These are phyloP conservation scores for Venturia canescens DNA, from an alignment of 1,140 invertebrate species.

Conservation along the genomic window DNA sequence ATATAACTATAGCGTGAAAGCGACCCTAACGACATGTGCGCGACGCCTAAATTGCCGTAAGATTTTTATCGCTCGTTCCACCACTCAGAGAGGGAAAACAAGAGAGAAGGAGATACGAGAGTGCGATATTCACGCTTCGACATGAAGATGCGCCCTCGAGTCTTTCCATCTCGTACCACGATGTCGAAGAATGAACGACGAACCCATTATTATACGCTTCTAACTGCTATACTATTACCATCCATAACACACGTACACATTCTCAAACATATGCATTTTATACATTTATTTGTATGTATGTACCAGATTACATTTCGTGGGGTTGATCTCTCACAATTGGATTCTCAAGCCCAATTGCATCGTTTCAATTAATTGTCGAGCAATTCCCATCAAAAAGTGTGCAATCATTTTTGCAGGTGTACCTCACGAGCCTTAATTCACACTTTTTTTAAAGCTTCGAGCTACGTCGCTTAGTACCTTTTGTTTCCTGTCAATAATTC, in stretches of 20 bases:
- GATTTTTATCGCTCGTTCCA: conserved; percentile 68
- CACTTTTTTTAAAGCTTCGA: background rate
- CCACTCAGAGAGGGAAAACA: conserved; percentile 62
- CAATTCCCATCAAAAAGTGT: background rate
- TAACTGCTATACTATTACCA: conserved; percentile 21
- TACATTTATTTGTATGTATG: background rate
- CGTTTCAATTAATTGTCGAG: conserved; percentile 30
- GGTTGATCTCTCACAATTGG: background rate
- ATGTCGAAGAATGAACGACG: conserved; percentile 2
- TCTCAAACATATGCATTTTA: background rate
- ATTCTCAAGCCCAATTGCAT: background rate
- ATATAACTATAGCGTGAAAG: background rate
- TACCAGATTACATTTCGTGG: background rate
- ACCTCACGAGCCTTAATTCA: background rate
- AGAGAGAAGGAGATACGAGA: conserved; percentile 64
- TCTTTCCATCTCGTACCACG: conserved; percentile 20
- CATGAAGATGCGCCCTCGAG: conserved; percentile 62
- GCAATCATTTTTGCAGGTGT: conserved; percentile 25
- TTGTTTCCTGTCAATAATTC: background rate
- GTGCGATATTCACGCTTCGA: conserved; percentile 73
- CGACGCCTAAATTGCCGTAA: conserved; percentile 72
- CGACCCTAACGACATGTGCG: conserved; percentile 70
- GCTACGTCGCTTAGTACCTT: background rate
- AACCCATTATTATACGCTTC: conserved; percentile 26
- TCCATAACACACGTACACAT: background rate